A percentile compares a stretch with the other conserved stretches of the same genome.
phyloP scores from a whole-genome alignment of 2,113 vertebrate species.

The Nycticryphes semicollaris region DNA sequence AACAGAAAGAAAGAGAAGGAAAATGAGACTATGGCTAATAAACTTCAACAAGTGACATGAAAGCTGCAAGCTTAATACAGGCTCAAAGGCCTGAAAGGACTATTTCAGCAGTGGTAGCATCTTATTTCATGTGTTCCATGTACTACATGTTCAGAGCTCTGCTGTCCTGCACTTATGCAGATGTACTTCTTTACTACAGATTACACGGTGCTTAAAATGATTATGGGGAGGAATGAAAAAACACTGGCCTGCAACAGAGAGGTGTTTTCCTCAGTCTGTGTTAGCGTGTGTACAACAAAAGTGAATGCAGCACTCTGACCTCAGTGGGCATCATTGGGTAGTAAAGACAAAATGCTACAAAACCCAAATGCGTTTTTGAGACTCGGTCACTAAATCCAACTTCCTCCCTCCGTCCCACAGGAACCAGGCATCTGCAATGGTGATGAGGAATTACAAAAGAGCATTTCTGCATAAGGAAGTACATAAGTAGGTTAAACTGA shows the following conservation, averaged over 20 bases:
- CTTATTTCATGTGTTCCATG: background rate
- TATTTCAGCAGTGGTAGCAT: background rate
- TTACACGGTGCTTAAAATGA: background rate
- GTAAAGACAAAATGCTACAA: background rate
- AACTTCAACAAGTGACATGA: background rate
- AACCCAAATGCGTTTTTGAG: background rate
- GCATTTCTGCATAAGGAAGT: background rate
- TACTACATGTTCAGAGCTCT: background rate
- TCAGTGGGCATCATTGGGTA: rapidly evolving
- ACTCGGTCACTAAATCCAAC: background rate
- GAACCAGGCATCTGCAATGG: background rate
- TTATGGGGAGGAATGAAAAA: background rate
- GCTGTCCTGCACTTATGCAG: background rate
- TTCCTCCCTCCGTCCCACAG: background rate
- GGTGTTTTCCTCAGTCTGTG: background rate
- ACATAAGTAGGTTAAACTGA: background rate
- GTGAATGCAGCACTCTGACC: rapidly evolving
- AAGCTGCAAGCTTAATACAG: background rate
- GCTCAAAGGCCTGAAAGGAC: background rate
- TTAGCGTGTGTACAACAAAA: background rate
- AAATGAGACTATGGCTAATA: background rate
- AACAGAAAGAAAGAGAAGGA: background rate
- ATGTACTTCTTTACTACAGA: background rate
- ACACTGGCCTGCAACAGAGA: background rate
- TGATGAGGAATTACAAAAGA: background rate